A percentile compares a stretch with the other conserved stretches of the same genome.
Evolutionary conservation across 2,888 invertebrate species (phyloP).

Genomic region (Tricholauxania praeusta): DNA sequence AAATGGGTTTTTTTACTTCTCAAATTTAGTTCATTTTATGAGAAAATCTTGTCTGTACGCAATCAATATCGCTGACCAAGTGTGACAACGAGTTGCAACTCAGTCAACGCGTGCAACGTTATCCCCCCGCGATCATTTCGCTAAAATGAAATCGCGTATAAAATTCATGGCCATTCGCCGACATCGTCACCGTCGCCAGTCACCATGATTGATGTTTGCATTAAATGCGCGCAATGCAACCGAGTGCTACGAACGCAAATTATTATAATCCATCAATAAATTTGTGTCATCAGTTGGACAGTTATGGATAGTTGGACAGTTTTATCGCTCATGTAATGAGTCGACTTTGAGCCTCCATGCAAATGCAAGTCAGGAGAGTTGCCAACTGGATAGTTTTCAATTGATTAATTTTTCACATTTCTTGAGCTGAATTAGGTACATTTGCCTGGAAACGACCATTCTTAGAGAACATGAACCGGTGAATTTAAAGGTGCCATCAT

Average conservation of each 20-base stretch:
- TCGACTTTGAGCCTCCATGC: neutral
- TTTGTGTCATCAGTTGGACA: conserved; percentile 56
- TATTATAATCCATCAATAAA: conserved; percentile 59
- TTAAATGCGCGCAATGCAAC: conserved; percentile 25
- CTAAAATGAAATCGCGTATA: neutral
- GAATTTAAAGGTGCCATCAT: too few relatives aligned
- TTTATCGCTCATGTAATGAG: conserved; percentile 28
- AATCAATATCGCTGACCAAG: conserved; percentile 21
- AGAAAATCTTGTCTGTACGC: neutral
- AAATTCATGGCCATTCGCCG: too few relatives aligned
- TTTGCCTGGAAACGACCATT: too few relatives aligned
- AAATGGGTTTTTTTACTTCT: neutral
- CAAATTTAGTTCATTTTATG: conserved; percentile 1
- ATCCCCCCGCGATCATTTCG: conserved; percentile 2
- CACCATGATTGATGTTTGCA: conserved; percentile 43
- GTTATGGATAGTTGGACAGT: conserved; percentile 53
- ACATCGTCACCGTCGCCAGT: conserved; percentile 12
- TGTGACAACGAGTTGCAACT: neutral
- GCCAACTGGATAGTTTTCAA: neutral
- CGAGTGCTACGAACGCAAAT: conserved; percentile 37
- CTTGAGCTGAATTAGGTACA: too few relatives aligned
- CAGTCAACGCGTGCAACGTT: neutral
- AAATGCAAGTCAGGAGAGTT: neutral
- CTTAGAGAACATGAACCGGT: too few relatives aligned
- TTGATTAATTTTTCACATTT: too few relatives aligned